Evolutionary conservation across 2,113 vertebrate species (phyloP), one percentile per base, ranked within the genome.

Genomic region (Cheirogaleus medius): DNA sequence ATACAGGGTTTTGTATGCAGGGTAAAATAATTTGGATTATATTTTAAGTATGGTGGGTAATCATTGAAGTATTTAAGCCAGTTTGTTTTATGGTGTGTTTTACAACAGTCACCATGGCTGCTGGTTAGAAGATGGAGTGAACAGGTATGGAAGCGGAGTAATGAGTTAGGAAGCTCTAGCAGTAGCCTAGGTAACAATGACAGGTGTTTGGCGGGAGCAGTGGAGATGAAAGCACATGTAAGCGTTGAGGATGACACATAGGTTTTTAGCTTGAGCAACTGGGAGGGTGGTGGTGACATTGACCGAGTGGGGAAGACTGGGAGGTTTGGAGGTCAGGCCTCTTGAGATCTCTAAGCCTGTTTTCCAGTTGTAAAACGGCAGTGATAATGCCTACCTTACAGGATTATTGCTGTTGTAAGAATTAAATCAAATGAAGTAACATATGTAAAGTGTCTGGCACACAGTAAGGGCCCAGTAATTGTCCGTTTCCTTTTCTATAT

Each of bases 401-500:
- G n/a, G 34, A 52, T 64, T 63, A n/a, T 76, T 64, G 42, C 42
- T 37, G 66, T 49, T 64, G 3, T 49, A 92, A 69, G 49, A 63
- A 74, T 68, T 60, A 87, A 87, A 87, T 44, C 4, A 90, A 78
- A 93, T 91, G 69, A 91, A 93, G 47, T 63, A 69, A 52, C 69
- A 9, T 58, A 34, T 54, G 5, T 82, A 58, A 91, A 71, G n/a
- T 77, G 42, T 64, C 20, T 49, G 44, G 44, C 56, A 63, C 21
- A 83, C 20, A 68, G 42, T 52, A 49, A 82, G 1, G 13, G 21
- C 42, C 60, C 52, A 25, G 80, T 23, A 66, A 54, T 82, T 87
- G 54, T 27, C 29, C 64, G 25, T 83, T 91, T 49, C 20, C 25
- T 84, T 95, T 95, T 83, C 17, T 37, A 10, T 64, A 42, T 74